Evolutionary conservation across 2,797 vertebrate genomes (phyloP).

Genomic region (Lacerta bilineata): DNA sequence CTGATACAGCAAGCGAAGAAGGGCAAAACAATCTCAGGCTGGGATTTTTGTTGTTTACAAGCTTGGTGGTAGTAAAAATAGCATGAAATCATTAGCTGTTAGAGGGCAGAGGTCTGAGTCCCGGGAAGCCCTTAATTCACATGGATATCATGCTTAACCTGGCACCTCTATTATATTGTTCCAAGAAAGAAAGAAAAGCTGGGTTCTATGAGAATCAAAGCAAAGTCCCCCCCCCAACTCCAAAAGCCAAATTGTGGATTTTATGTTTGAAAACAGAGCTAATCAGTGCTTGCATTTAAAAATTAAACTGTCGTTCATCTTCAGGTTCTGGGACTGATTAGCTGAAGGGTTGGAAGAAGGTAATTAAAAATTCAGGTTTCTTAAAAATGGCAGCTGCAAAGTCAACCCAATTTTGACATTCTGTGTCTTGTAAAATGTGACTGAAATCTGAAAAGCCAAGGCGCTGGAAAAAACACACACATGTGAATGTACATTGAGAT

Average conservation of each 20-base stretch:
- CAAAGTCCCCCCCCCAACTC: background rate
- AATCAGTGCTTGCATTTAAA: background rate
- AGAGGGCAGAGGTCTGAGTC: background rate
- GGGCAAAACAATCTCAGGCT: background rate
- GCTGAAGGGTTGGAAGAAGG: background rate
- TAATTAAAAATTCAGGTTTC: background rate
- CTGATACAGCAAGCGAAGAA: constrained; percentile 1
- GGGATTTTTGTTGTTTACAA: background rate
- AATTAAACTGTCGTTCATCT: background rate
- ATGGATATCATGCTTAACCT: background rate
- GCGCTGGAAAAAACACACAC: background rate
- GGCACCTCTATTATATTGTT: background rate
- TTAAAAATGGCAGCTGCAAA: background rate
- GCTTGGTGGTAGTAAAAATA: constrained; percentile 6
- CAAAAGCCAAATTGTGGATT: background rate
- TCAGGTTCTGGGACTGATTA: constrained; percentile 17
- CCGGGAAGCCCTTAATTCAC: background rate
- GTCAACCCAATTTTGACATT: background rate
- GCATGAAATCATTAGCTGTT: background rate
- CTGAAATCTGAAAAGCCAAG: background rate
- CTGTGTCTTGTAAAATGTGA: background rate
- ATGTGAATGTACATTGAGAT: background rate
- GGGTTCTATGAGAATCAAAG: background rate
- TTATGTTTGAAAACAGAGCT: constrained; percentile 25
- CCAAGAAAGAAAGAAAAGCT: background rate